A percentile compares a stretch with the other conserved stretches of the same genome.
Evolutionary conservation across 2,888 invertebrate species (phyloP).

Genomic region (Scelioninae gen. 1): DNA sequence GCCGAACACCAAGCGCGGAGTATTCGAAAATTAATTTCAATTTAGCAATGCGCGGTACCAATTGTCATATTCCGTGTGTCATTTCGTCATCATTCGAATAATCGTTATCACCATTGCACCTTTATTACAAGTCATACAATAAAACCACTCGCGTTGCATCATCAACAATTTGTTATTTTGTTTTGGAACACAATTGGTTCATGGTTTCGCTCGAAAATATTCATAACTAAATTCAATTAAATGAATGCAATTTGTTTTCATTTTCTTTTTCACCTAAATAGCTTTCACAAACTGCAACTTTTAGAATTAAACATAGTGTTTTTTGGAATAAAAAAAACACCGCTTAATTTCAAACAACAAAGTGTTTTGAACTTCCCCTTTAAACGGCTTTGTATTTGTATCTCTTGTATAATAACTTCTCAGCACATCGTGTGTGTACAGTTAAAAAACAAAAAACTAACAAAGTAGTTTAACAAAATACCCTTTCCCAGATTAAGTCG

Average conservation of each 20-base stretch:
- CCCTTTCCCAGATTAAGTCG: neutral
- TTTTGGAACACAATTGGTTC: too few relatives aligned
- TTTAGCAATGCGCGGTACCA: slow-evolving; percentile 7
- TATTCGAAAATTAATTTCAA: slow-evolving; percentile 29
- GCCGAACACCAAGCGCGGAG: slow-evolving; percentile 3
- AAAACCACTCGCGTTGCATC: neutral
- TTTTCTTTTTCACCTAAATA: too few relatives aligned
- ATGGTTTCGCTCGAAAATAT: too few relatives aligned
- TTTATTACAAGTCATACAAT: neutral
- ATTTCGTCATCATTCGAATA: neutral
- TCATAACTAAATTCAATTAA: too few relatives aligned
- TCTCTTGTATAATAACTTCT: neutral
- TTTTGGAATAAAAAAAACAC: too few relatives aligned
- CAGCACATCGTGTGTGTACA: neutral
- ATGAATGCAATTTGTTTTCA: too few relatives aligned
- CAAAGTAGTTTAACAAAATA: neutral
- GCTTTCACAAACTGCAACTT: too few relatives aligned
- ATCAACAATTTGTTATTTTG: neutral
- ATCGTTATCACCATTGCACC: slow-evolving; percentile 8
- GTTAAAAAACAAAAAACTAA: neutral
- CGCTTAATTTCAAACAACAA: neutral
- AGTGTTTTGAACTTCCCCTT: neutral
- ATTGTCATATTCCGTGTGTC: neutral
- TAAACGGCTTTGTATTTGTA: neutral
- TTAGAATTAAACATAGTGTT: too few relatives aligned